phyloP scores from a whole-genome alignment of 2,888 invertebrate genomes.

The Danaus chrysippus region DNA sequence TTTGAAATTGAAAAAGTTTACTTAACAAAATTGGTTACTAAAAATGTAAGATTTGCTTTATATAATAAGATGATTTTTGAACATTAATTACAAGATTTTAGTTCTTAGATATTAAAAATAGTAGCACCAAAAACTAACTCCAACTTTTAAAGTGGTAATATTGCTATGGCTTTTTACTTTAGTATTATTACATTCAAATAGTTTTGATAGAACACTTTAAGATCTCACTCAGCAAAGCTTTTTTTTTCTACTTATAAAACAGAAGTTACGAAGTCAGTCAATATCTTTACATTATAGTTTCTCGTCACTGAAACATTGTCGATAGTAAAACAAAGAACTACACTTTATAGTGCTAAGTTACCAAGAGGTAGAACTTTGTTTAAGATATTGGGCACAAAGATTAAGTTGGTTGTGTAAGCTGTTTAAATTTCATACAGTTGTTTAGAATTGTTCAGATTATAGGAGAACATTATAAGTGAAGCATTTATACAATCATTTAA shows the following conservation, averaged over 20 bases:
- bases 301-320: slow-evolving; percentile 7
- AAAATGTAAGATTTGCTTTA: background rate
- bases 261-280: background rate
- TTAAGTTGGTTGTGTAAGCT: background rate
- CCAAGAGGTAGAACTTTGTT: slow-evolving; percentile 6
- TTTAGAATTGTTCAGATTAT: background rate
- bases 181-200: too few relatives aligned
- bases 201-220: too few relatives aligned
- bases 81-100: background rate
- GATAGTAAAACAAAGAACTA: slow-evolving; percentile 7
- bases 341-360: slow-evolving; percentile 8
- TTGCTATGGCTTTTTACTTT: too few relatives aligned
- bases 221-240: too few relatives aligned
- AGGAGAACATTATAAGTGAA: background rate
- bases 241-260: background rate
- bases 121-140: background rate
- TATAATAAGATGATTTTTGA: background rate
- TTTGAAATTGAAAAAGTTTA: slow-evolving; percentile 5
- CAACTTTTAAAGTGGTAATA: background rate
- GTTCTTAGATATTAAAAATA: too few relatives aligned
- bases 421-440: background rate
- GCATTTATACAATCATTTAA: background rate
- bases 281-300: slow-evolving; percentile 2
- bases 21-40: background rate
- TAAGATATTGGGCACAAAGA: background rate